phyloP scores from a whole-genome alignment of 2,113 vertebrate species.

The Baryphthengus martii region DNA sequence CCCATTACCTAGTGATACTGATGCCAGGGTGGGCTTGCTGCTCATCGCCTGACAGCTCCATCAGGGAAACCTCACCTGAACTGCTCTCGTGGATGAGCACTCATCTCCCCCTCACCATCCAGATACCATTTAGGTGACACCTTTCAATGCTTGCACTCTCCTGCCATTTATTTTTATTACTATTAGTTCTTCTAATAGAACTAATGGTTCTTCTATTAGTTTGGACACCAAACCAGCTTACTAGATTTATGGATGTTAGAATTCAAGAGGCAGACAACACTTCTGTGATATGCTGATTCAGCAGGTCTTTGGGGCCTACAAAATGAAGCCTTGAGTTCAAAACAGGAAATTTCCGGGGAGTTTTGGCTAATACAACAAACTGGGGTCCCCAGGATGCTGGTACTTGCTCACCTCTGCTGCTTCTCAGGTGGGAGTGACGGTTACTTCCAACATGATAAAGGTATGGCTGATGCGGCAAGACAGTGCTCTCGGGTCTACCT shows the following conservation, averaged over 20 bases:
- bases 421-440: neutral
- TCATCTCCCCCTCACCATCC: neutral
- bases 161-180: neutral
- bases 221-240: neutral
- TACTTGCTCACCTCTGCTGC: neutral
- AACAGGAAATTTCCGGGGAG: neutral
- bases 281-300: neutral
- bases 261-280: neutral
- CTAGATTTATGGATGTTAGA: neutral
- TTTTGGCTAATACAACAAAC: neutral
- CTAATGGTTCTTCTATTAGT: no score
- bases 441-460: neutral
- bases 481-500: neutral
- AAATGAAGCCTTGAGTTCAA: neutral
- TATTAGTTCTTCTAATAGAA: no score
- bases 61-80: neutral
- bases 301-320: fast-evolving
- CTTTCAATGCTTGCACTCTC: neutral
- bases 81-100: fast-evolving
- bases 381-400: neutral
- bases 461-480: neutral
- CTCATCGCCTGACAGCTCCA: fast-evolving
- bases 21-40: neutral
- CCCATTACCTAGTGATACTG: fast-evolving
- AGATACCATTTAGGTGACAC: neutral